Conservation (phyloP, 2,113 vertebrate species). For the Peromyscus leucopus region DNA sequence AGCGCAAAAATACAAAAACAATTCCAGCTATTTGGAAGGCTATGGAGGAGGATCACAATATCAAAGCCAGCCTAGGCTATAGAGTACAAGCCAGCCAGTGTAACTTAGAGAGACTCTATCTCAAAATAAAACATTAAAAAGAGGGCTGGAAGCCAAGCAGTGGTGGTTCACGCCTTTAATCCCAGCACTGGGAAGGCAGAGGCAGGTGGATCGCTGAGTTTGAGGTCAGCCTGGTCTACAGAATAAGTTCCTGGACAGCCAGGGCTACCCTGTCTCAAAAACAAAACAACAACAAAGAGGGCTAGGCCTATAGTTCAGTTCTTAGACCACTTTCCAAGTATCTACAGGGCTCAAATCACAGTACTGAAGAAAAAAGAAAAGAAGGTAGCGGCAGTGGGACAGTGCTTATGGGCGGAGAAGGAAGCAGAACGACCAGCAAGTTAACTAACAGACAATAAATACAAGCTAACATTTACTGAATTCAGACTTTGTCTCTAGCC, state of each 20-base stretch:
- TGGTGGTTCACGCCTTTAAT: background rate
- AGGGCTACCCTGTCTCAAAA: background rate
- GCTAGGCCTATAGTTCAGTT: background rate
- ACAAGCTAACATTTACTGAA: constrained; percentile 19
- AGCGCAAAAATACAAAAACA: background rate
- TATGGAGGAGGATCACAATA: background rate
- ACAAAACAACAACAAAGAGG: background rate
- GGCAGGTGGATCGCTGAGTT: background rate
- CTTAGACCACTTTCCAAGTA: background rate
- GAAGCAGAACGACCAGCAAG: constrained; percentile 3
- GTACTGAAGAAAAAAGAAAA: background rate
- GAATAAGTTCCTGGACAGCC: background rate
- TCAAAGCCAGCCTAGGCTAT: background rate
- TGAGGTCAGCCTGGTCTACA: background rate
- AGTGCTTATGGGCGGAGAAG: background rate
- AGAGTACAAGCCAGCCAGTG: background rate
- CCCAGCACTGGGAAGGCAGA: background rate
- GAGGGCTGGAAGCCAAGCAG: background rate
- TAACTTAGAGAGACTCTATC: background rate
- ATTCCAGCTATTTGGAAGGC: background rate
- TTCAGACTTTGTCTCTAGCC: background rate
- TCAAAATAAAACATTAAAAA: background rate
- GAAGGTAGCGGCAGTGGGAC: background rate
- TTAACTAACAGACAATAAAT: constrained; percentile 26
- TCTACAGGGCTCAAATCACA: background rate